phyloP scores from a whole-genome alignment of 2,113 vertebrate genomes.

The Phoenicopterus ruber region DNA sequence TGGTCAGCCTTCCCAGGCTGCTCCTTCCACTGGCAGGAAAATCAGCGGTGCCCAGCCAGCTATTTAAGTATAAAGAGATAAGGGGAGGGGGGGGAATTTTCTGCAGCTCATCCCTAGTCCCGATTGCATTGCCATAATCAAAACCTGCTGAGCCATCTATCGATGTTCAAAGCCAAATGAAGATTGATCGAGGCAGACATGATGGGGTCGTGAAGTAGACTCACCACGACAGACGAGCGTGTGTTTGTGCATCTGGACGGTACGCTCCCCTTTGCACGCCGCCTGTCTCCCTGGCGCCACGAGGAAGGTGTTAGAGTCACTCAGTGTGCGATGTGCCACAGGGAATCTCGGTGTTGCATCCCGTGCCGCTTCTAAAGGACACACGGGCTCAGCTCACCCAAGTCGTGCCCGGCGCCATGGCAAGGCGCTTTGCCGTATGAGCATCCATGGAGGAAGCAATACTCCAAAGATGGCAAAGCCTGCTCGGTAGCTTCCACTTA shows the following conservation, averaged over 20 bases:
- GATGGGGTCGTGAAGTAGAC: not conserved
- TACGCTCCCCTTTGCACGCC: not conserved
- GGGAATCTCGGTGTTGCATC: not conserved
- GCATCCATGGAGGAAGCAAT: not conserved
- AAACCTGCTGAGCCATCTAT: not conserved
- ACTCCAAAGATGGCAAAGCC: not conserved
- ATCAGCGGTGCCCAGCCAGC: not conserved
- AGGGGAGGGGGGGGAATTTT: not conserved
- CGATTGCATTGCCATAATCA: not conserved
- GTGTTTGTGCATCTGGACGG: accelerated
- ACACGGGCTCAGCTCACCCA: not conserved
- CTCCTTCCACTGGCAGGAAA: not conserved
- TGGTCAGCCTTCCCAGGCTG: not conserved
- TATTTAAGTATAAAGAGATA: not conserved
- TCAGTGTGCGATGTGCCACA: accelerated
- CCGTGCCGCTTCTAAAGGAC: not conserved
- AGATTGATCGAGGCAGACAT: not conserved
- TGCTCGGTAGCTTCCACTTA: not conserved
- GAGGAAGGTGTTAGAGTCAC: not conserved
- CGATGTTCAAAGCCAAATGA: not conserved
- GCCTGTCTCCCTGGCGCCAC: not conserved
- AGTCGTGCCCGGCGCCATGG: not conserved
- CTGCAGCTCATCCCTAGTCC: not conserved
- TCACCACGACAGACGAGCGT: accelerated
- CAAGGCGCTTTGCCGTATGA: not conserved